Conservation (phyloP, 2,888 invertebrate genomes). For the Clusia tigrina region DNA sequence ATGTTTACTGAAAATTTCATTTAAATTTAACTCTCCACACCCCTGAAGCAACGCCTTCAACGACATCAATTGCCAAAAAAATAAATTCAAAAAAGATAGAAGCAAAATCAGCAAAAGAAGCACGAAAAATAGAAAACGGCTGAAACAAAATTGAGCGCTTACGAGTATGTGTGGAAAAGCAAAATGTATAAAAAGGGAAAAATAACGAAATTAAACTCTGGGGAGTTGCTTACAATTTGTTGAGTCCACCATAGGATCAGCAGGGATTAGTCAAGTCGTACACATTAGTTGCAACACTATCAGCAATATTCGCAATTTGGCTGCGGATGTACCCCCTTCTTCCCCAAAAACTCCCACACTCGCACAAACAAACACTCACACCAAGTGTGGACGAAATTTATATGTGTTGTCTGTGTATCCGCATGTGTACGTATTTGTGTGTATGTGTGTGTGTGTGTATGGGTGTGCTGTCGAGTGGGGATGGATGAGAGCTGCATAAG, state of each 20-base stretch:
- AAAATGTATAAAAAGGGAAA: neutral
- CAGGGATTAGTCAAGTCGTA: neutral
- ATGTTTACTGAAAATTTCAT: neutral
- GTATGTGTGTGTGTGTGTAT: neutral
- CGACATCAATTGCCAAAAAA: neutral
- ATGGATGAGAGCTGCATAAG: no score
- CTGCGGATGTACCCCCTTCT: neutral
- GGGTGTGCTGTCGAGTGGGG: no score
- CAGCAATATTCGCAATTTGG: neutral
- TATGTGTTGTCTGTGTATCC: no score
- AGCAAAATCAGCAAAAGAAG: no score
- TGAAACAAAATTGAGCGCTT: neutral
- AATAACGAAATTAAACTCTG: neutral
- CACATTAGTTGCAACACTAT: neutral
- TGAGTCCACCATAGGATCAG: slow-evolving; percentile 1
- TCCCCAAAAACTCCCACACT: neutral
- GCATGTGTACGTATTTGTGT: neutral
- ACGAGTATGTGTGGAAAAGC: neutral
- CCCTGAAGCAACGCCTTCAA: neutral
- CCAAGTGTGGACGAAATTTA: no score
- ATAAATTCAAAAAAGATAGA: neutral
- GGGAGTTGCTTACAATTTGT: slow-evolving; percentile 2
- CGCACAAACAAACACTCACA: neutral
- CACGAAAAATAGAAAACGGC: neutral
- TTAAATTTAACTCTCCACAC: neutral